Percentiles rank a stretch among this genome's conserved stretches.
Conservation (phyloP, 2,888 invertebrate species). For the Cheiracanthium punctorium region DNA sequence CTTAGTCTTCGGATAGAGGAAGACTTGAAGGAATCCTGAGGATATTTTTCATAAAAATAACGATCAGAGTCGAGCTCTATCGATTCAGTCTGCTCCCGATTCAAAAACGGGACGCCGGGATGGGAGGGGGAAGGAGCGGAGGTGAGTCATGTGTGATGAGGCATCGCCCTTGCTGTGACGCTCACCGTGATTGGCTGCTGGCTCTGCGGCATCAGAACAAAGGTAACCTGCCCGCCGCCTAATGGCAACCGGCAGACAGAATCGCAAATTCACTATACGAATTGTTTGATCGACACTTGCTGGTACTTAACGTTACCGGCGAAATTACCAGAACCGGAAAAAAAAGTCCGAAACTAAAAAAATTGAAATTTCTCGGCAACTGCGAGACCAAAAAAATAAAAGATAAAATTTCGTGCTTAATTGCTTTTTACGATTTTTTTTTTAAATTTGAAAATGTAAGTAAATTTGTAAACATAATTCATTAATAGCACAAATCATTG, state of each 20-base stretch:
- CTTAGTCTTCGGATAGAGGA: slow-evolving; percentile 21
- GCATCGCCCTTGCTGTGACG: slow-evolving; percentile 70
- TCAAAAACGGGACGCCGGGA: slow-evolving; percentile 45
- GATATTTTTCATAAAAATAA: slow-evolving; percentile 48
- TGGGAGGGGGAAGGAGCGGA: slow-evolving; percentile 37
- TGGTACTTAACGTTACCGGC: not conserved
- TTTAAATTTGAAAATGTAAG: no score
- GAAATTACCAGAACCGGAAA: no score
- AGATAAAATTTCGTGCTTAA: no score
- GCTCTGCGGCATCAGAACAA: slow-evolving; percentile 68
- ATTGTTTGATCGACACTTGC: not conserved
- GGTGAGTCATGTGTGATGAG: slow-evolving; percentile 66
- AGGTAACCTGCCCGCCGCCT: slow-evolving; percentile 65
- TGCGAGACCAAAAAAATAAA: no score
- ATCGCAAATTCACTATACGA: slow-evolving; percentile 43
- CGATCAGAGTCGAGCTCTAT: slow-evolving; percentile 53
- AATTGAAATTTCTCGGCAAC: no score
- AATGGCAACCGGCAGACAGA: slow-evolving; percentile 66
- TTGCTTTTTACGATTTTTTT: no score
- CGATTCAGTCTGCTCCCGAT: slow-evolving; percentile 65
- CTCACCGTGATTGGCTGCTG: slow-evolving; percentile 67
- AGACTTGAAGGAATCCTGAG: slow-evolving; percentile 28
- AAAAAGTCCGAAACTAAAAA: no score
- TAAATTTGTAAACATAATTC: no score
- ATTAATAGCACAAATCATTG: no score